Conservation (phyloP, 1,140 invertebrate species). For the Brachionus calyciflorus region DNA sequence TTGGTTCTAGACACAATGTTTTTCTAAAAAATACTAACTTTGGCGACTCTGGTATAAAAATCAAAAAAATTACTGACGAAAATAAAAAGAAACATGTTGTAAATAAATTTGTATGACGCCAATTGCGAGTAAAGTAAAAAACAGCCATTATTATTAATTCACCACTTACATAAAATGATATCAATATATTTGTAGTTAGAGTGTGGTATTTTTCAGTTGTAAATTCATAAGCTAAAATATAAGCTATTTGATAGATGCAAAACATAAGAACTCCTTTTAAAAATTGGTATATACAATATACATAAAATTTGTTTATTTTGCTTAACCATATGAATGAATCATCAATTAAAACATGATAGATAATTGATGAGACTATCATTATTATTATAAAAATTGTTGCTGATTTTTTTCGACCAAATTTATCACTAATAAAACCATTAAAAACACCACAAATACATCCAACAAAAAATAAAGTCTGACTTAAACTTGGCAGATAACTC, state of each 20-base stretch:
- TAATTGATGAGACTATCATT: background rate
- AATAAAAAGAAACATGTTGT: slow-evolving; percentile 2
- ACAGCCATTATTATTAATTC: background rate
- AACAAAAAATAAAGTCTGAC: slow-evolving; percentile 31
- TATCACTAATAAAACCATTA: slow-evolving; percentile 35
- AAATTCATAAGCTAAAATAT: slow-evolving; percentile 21
- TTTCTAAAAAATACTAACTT: background rate
- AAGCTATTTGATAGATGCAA: slow-evolving; percentile 20
- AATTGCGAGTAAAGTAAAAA: slow-evolving; percentile 17
- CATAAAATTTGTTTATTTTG: slow-evolving; percentile 26
- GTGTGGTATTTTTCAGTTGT: slow-evolving; percentile 17
- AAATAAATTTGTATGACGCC: background rate
- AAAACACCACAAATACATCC: slow-evolving; percentile 27
- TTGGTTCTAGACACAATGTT: too few relatives aligned
- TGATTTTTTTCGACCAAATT: slow-evolving; percentile 15
- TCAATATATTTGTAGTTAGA: background rate
- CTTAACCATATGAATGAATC: background rate
- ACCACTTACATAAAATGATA: slow-evolving; percentile 10
- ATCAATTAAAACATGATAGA: background rate
- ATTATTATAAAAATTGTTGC: background rate
- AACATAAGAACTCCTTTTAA: slow-evolving; percentile 9
- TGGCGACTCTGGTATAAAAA: slow-evolving; percentile 25
- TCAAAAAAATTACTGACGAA: background rate
- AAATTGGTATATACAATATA: slow-evolving; percentile 25
- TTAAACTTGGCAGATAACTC: background rate